Evolutionary conservation across 1,140 invertebrate genomes (phyloP).

Genomic region (Megalopta genalis): DNA sequence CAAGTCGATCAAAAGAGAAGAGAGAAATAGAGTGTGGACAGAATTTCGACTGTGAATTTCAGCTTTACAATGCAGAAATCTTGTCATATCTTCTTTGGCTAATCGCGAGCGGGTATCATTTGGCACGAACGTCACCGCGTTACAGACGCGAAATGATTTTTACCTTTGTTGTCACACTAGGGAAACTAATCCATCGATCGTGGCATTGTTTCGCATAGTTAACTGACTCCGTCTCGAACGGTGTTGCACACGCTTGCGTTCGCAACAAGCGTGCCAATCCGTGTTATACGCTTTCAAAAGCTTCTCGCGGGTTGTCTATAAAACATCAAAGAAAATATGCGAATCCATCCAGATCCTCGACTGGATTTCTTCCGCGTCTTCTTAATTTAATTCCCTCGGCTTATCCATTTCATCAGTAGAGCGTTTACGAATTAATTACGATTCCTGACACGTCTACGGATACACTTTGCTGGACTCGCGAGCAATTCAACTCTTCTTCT

Average conservation of each 20-base stretch:
- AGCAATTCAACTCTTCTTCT: constrained; percentile 62
- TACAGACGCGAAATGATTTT: constrained; percentile 7
- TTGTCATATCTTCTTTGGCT: constrained; percentile 60
- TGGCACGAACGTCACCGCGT: constrained; percentile 58
- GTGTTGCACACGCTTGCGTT: constrained; percentile 38
- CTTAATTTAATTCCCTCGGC: not conserved
- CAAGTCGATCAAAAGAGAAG: not conserved
- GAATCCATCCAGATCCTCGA: not conserved
- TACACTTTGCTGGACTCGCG: not conserved
- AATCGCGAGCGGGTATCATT: constrained; percentile 54
- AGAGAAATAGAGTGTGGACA: not conserved
- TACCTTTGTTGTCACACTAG: not conserved
- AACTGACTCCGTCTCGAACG: not conserved
- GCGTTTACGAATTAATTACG: not conserved
- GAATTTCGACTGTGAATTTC: not conserved
- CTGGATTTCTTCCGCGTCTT: not conserved
- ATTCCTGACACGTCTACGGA: not conserved
- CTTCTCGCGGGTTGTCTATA: not conserved
- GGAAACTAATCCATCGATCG: not conserved
- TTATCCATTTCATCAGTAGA: not conserved
- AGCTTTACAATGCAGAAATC: not conserved
- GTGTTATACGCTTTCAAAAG: not conserved
- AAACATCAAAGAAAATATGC: not conserved
- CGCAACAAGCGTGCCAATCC: constrained; percentile 38
- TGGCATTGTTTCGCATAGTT: constrained; percentile 11